Base-by-base conservation (phyloP, 2,113 vertebrate genomes). In the Seriola rivoliana region DNA sequence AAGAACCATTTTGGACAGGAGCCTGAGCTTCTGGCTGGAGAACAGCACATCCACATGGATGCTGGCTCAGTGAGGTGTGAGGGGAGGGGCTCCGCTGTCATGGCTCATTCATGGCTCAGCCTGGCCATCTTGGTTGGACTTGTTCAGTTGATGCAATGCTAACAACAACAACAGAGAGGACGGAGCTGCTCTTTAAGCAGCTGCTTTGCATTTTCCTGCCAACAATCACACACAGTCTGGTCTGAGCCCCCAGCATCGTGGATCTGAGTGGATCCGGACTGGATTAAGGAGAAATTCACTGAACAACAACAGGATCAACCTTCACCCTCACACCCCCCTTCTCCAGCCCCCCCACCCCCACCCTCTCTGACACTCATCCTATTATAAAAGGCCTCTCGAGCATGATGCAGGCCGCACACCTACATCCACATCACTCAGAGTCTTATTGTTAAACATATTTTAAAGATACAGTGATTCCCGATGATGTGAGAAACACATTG, bases 111-210 rank as follows among this genome's bases (percentile, higher is more conserved):
- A 91, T 86, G 72, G 72, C 81, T 89, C 78, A 44, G 80, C 66
- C 59, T 91, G 87, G 89, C 88, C 89, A 90, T 93, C 85, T 93
- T 91, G 86, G 52, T 84, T 84, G 86, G 69, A 73, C 89, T 88
- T 85, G 79, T 77, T 85, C 84, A 82, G 34, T 70, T 57, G n/a
- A 38, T 78, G 76, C 69, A 72, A 70, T 69, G 69, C 70, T 77
- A 82, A 88, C 81, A 91, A 88, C 81, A 91, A 85, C 62, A 88
- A 90, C 67, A 67, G 80, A 64, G 23, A n/a, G 62, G 58, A 46
- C 38, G 48, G 13, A 66, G 64, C 68, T 72, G 80, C 76, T 44
- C 65, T 50, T 1, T 59, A 57, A 69, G 50, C 52, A 64, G 74
- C 55, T 36, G 14, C 62, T 72, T 72, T 72, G 12, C 8, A 3